Evolutionary conservation across 2,888 invertebrate genomes (phyloP), one percentile per base, ranked within the genome.

Genomic region (Tridacna crocea): DNA sequence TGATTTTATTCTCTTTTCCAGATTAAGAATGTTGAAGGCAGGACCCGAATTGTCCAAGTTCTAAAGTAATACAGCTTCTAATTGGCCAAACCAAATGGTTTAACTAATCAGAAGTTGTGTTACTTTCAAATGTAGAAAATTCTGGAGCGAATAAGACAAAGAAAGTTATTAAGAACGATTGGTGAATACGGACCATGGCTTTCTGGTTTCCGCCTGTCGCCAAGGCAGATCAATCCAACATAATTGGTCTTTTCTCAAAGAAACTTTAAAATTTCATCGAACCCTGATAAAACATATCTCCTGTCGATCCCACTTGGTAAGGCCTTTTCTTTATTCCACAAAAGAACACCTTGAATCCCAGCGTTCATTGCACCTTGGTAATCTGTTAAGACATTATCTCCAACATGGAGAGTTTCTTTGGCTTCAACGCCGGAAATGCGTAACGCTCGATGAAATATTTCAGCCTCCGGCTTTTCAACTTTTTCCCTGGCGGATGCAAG

Each of bases 341-440:
- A 63, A 22, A 83, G 74, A 36, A 80, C 65, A 26, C 77, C 70
- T 24, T 97, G 96, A 98, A 98, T 98, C 0, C 97, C 97, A 3
- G 96, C 96, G 27, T 95, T 95, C 88, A 93, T 96, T 0, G 98
- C 98, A 1, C 97, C 98, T 27, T 96, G 88, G 93, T 97, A 98
- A 94, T 98, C 98, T 55, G 96, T 95, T 48, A 95, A 94, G 2
- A 96, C 92, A 86, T 96, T 96, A 94, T 98, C 97, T 0, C 98
- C 98, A 73, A 98, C 95, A 92, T 98, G 98, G 4, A 98, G 93
- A 76, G 97, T 97, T 90, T 97, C 96, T 0, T 95, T 92, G 0
- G 97, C 95, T 36, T 75, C 65, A 75, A 90, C 87, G 17, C 95
- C 94, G 12, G 96, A 95, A 77, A 92, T 92, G 51, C 95, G 90